A percentile compares a stretch with the other conserved stretches of the same genome.
Evolutionary conservation across 92 coral and sea anemone species (phyloP).

Genomic region (Ricordea florida): DNA sequence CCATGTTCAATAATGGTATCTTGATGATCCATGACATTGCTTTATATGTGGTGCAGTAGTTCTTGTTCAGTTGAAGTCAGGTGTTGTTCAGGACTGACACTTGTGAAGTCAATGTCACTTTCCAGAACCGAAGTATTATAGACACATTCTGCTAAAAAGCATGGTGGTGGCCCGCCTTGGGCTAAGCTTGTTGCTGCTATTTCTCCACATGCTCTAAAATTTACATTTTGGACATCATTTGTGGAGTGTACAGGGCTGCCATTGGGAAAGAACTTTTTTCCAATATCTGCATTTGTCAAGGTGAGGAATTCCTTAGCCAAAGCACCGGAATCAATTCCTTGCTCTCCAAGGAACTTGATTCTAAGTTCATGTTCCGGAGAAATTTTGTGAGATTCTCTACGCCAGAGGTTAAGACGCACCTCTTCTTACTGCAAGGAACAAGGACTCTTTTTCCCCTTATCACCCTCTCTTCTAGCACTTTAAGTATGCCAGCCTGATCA

Average conservation of each 20-base stretch:
- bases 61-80: constrained; percentile 60
- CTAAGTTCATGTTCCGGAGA: constrained; percentile 40
- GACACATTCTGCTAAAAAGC: constrained; percentile 55
- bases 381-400: constrained; percentile 53
- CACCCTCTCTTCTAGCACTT: constrained; percentile 3
- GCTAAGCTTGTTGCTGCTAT: too few species aligned
- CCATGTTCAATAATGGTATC: constrained; percentile 68
- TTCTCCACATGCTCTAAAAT: too few species aligned
- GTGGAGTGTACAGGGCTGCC: too few species aligned
- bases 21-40: constrained; percentile 43
- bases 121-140: constrained; percentile 49
- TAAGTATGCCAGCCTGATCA: constrained; percentile 1
- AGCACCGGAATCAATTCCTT: constrained; percentile 70
- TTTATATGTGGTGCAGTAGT: constrained; percentile 48
- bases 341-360: constrained; percentile 54
- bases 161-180: constrained; percentile 72
- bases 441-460: background rate
- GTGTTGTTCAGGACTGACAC: constrained; percentile 54
- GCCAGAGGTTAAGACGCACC: constrained; percentile 63
- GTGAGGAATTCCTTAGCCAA: constrained; percentile 63
- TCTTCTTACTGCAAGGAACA: constrained; percentile 56
- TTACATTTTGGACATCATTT: too few species aligned
- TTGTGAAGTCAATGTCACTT: constrained; percentile 52
- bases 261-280: too few species aligned
- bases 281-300: constrained; percentile 25